Evolutionary conservation across 2,888 invertebrate species (phyloP).

Genomic region (Papilio demoleus): DNA sequence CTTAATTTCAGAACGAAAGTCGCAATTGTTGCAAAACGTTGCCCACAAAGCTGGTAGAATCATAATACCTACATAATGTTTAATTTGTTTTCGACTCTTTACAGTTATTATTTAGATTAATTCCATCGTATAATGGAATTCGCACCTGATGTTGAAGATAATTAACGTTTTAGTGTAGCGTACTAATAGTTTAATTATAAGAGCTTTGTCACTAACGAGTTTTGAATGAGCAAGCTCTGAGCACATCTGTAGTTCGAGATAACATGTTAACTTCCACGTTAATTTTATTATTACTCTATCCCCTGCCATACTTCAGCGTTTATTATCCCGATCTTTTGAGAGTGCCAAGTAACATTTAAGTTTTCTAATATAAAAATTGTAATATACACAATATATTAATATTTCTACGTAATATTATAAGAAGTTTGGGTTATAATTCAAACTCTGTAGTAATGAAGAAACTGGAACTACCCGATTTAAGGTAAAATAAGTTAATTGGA

Average conservation of each 20-base stretch:
- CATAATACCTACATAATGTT: no score
- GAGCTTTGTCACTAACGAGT: conserved; percentile 24
- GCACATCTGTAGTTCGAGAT: conserved; percentile 17
- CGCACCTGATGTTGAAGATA: conserved; percentile 1
- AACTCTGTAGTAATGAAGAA: no score
- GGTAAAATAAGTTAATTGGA: no score
- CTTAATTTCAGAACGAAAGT: no score
- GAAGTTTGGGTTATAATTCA: no score
- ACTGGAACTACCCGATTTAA: no score
- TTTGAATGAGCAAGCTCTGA: conserved; percentile 29
- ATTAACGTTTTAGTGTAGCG: conserved; percentile 8
- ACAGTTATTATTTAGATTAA: neutral
- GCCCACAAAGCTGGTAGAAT: no score
- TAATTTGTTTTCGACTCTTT: no score
- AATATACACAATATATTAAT: no score
- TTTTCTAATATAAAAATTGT: neutral
- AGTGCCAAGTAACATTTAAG: neutral
- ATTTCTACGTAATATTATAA: no score
- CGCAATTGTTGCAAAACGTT: no score
- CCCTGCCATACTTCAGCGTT: conserved; percentile 51
- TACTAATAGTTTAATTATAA: conserved; percentile 33
- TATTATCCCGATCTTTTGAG: conserved; percentile 35
- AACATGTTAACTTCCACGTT: conserved; percentile 20
- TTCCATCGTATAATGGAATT: neutral
- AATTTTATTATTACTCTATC: conserved; percentile 41